Evolutionary conservation across 2,113 vertebrate genomes (phyloP), one percentile per base, ranked within the genome.

Genomic region (Albula glossodonta): DNA sequence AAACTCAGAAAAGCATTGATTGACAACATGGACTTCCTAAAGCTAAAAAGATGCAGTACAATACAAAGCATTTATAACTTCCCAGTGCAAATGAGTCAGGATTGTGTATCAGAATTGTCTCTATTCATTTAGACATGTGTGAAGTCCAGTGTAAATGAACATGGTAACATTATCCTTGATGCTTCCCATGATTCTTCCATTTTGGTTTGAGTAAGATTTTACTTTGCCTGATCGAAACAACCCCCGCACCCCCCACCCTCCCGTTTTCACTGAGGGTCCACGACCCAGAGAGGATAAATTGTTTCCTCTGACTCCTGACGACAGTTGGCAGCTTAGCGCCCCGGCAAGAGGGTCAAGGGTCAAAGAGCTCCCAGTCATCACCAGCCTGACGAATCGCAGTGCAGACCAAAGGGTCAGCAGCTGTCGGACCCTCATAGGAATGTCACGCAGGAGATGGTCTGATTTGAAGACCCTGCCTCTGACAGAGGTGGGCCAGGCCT

Each of bases 311-410:
- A 88, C 89, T 90, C 86, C 50, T 88, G 91, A 88, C 11, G 90
- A 92, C 89, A 91, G 91, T 91, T 91, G 91, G 84, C 88, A 91
- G 88, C 87, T 91, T 91, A 90, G 89, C 90, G 41, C 84, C 88
- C 87, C 78, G 77, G 80, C 19, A 60, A 86, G 87, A 84, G 90
- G 17, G 83, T 89, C 84, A 90, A 31, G 83, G 91, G 89, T 91
- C 86, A 82, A 66, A 82, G 86, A 81, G 85, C 89, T 90, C 89
- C 41, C 91, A 89, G 87, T 88, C 86, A 84, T 53, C 80, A 74
- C 84, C n/a, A 74, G 83, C 83, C 74, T 60, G 70, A 80, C 83
- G 74, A 90, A 90, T 88, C 84, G 87, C 81, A 85, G 51, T 25
- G 15, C 70, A 50, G 79, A 80, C 57, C 80, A 77, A 51, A 48